Conservation (phyloP, 2,797 vertebrate species). For the Pempheris klunzingeri region DNA sequence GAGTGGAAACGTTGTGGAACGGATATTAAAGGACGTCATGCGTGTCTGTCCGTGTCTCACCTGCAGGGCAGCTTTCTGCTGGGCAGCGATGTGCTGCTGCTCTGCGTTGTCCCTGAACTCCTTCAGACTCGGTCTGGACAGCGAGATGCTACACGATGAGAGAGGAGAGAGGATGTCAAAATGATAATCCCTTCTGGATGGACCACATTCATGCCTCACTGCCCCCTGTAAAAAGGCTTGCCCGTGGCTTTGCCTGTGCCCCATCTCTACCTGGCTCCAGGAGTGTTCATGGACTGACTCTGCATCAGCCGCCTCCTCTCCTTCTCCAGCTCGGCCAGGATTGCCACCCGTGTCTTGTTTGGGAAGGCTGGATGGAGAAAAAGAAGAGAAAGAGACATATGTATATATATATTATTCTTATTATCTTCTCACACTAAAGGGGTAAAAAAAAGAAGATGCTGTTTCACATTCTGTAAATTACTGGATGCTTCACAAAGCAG, state of each 20-base stretch:
- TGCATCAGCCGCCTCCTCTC: constrained; percentile 95
- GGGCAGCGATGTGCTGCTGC: constrained; percentile 96
- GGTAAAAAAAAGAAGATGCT: no score
- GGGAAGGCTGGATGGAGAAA: constrained; percentile 87
- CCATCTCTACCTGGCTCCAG: constrained; percentile 91
- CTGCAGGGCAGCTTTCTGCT: constrained; percentile 94
- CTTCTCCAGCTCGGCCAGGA: constrained; percentile 96
- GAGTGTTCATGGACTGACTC: constrained; percentile 93
- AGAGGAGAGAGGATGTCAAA: not conserved
- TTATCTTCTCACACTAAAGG: not conserved
- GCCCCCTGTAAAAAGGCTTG: not conserved
- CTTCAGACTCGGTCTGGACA: constrained; percentile 90
- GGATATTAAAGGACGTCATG: not conserved
- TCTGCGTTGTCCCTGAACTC: constrained; percentile 96
- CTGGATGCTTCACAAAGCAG: not conserved
- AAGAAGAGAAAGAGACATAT: constrained; percentile 22
- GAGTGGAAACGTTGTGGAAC: not conserved
- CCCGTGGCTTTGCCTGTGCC: not conserved
- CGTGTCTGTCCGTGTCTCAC: constrained; percentile 30
- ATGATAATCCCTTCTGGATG: no score
- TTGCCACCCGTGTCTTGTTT: constrained; percentile 95
- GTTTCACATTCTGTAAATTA: not conserved
- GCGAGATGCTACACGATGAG: constrained; percentile 84
- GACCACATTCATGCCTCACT: no score
- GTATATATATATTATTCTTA: no score